Evolutionary conservation across 2,113 vertebrate genomes (phyloP).

Genomic region (Electrona antarctica): DNA sequence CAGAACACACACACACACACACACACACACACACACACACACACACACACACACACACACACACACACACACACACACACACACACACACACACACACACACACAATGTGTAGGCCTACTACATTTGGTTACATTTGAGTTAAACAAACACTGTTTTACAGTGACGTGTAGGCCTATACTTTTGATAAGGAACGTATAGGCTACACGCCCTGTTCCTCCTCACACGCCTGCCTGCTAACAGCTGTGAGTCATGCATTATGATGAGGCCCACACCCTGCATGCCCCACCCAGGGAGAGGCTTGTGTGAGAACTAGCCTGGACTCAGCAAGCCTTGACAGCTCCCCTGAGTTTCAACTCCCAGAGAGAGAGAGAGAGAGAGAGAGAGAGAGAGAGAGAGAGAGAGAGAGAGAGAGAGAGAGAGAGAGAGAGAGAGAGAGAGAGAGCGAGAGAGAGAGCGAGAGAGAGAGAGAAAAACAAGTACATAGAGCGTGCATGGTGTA

Average conservation of each 20-base stretch:
- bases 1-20: too few relatives aligned
- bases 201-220: too few relatives aligned
- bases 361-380: constrained; percentile 8
- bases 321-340: constrained; percentile 44
- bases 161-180: too few relatives aligned
- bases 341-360: constrained; percentile 24
- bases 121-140: too few relatives aligned
- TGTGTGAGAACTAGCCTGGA: constrained; percentile 30
- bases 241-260: constrained; percentile 49
- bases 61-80: background rate
- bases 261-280: constrained; percentile 13
- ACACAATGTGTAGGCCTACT: background rate
- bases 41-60: background rate
- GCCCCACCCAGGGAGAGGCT: constrained; percentile 43
- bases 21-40: background rate
- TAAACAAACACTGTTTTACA: background rate
- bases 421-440: background rate
- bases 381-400: background rate
- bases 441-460: background rate
- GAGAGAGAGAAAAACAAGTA: background rate
- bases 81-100: background rate
- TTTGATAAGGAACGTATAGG: too few relatives aligned
- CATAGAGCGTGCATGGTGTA: too few relatives aligned
- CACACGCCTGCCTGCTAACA: background rate
- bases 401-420: background rate